A percentile compares a stretch with the other conserved stretches of the same genome.
phyloP scores from a whole-genome alignment of 2,113 vertebrate genomes.

The Peromyscus leucopus region DNA sequence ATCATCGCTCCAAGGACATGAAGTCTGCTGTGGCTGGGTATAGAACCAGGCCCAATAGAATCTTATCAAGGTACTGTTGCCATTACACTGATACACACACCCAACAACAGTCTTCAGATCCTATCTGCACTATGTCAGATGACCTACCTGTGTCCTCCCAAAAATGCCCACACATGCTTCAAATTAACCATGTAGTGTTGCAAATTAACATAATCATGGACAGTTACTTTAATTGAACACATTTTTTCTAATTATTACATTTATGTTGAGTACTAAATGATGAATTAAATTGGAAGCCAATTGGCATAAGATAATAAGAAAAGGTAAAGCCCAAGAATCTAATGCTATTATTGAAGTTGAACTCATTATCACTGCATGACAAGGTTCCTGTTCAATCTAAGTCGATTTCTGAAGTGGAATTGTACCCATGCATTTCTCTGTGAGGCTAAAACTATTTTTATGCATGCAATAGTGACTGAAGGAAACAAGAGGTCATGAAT shows the following conservation, averaged over 20 bases:
- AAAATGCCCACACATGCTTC: constrained; percentile 48
- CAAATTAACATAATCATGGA: constrained; percentile 32
- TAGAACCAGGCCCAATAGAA: background rate
- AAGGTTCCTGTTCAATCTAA: background rate
- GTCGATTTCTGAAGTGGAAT: background rate
- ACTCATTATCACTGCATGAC: background rate
- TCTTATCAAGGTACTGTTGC: constrained; percentile 61
- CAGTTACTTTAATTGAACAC: constrained; percentile 53
- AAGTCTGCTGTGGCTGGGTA: constrained; percentile 50
- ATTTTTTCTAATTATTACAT: constrained; percentile 28
- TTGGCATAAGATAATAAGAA: background rate
- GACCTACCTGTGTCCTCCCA: background rate
- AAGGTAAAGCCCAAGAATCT: constrained; percentile 56
- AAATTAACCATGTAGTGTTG: constrained; percentile 62
- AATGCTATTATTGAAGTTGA: background rate
- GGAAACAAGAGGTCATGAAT: background rate
- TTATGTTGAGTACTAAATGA: constrained; percentile 41
- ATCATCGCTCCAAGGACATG: constrained; percentile 67
- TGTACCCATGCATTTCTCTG: background rate
- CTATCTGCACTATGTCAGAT: constrained; percentile 60
- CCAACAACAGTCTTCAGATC: constrained; percentile 68
- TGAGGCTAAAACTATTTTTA: background rate
- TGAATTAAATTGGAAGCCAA: constrained; percentile 72
- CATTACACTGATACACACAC: constrained; percentile 82
- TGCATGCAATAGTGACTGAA: background rate